phyloP scores from a whole-genome alignment of 2,113 vertebrate genomes.

The Prionailurus viverrinus region DNA sequence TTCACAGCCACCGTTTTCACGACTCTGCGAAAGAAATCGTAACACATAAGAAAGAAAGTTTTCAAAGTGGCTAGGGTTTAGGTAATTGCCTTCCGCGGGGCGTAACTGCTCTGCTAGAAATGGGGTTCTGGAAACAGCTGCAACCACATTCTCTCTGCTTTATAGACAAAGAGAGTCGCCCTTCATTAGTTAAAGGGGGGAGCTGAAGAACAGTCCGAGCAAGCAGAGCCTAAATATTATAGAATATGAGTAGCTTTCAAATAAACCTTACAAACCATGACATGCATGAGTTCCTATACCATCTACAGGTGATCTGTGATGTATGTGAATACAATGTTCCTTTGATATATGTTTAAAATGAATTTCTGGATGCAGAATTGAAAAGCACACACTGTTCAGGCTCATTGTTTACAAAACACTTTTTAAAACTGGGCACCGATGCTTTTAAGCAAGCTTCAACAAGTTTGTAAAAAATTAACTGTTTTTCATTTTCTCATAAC shows the following conservation, averaged over 20 bases:
- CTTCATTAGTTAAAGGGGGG: fast-evolving
- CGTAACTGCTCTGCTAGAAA: too few relatives aligned
- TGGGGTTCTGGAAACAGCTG: fast-evolving
- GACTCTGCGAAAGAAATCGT: slow-evolving; percentile 86
- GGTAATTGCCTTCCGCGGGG: neutral
- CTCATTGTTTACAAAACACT: neutral
- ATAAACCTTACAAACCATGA: neutral
- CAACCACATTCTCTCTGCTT: neutral
- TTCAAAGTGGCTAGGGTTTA: neutral
- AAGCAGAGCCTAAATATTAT: neutral
- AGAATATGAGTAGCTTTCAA: neutral
- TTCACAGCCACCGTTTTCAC: slow-evolving; percentile 96
- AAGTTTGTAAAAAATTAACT: neutral
- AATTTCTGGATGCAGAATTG: neutral
- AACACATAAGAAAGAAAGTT: neutral
- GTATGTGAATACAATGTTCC: neutral
- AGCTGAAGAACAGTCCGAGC: neutral
- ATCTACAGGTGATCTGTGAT: neutral
- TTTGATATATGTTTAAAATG: neutral
- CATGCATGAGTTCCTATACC: neutral
- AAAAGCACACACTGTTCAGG: neutral
- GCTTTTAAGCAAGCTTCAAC: neutral
- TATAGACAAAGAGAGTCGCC: neutral
- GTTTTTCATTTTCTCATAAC: slow-evolving; percentile 20
- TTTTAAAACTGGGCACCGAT: neutral